Conservation (phyloP, 2,888 invertebrate genomes). For the Drepana falcataria region DNA sequence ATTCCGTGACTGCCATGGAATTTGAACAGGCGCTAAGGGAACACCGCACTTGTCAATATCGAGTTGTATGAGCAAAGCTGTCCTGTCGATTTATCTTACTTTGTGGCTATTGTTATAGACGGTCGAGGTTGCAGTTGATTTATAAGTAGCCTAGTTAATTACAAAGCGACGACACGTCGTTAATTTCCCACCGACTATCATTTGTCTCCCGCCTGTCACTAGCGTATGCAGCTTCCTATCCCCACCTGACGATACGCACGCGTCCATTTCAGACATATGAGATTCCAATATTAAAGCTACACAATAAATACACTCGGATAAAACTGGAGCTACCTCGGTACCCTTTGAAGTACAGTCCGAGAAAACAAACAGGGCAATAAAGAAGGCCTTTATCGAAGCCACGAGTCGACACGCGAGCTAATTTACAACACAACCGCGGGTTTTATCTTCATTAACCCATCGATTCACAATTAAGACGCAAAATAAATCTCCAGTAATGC, state of each 20-base stretch:
- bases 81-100: slow-evolving; percentile 74
- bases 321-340: slow-evolving; percentile 71
- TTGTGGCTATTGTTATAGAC: slow-evolving; percentile 68
- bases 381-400: slow-evolving; percentile 76
- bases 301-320: slow-evolving; percentile 71
- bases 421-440: slow-evolving; percentile 78
- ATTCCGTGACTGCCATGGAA: slow-evolving; percentile 23
- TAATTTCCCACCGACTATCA: slow-evolving; percentile 54
- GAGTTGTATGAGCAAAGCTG: slow-evolving; percentile 63
- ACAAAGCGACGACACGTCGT: slow-evolving; percentile 57
- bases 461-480: slow-evolving; percentile 79
- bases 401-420: slow-evolving; percentile 78
- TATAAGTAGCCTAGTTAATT: slow-evolving; percentile 72
- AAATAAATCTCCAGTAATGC: slow-evolving; percentile 78
- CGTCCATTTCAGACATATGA: slow-evolving; percentile 4
- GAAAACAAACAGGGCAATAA: slow-evolving; percentile 79
- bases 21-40: slow-evolving; percentile 42
- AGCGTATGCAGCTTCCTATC: slow-evolving; percentile 32
- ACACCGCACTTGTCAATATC: slow-evolving; percentile 64
- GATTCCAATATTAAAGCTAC: slow-evolving; percentile 35
- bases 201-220: slow-evolving; percentile 50
- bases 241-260: slow-evolving; percentile 31
- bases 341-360: slow-evolving; percentile 74
- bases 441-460: slow-evolving; percentile 80
- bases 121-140: slow-evolving; percentile 64